Conservation (phyloP, 1,140 invertebrate genomes). For the Antheraea mylitta region DNA sequence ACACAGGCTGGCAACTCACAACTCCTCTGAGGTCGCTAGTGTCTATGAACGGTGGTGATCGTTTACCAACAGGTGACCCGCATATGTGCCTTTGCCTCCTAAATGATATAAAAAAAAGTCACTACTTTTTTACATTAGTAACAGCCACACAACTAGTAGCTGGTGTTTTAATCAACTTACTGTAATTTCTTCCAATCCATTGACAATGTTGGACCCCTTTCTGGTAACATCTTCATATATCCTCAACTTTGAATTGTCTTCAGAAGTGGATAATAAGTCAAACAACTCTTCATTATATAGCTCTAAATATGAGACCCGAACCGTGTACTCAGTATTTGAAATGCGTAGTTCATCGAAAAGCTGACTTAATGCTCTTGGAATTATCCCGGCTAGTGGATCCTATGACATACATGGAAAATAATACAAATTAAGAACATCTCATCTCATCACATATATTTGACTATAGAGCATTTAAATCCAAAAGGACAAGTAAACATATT, state of each 20-base stretch:
- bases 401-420: constrained; percentile 54
- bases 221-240: constrained; percentile 88
- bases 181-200: constrained; percentile 94
- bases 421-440: too few relatives aligned
- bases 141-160: too few relatives aligned
- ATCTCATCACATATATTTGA: too few relatives aligned
- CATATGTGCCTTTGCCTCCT: too few relatives aligned
- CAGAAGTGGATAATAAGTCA: constrained; percentile 87
- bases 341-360: constrained; percentile 90
- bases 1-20: too few relatives aligned
- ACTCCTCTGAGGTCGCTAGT: too few relatives aligned
- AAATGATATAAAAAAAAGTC: too few relatives aligned
- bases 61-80: too few relatives aligned
- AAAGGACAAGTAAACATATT: too few relatives aligned
- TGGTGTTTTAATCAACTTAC: constrained; percentile 35
- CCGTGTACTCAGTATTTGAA: constrained; percentile 90
- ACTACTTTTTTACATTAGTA: too few relatives aligned
- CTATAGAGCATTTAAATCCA: too few relatives aligned
- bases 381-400: constrained; percentile 90
- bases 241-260: constrained; percentile 89
- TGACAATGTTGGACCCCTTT: constrained; percentile 95
- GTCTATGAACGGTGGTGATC: too few relatives aligned
- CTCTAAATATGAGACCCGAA: constrained; percentile 96
- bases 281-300: constrained; percentile 98
- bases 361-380: constrained; percentile 90